Percentiles rank a stretch among this genome's conserved stretches.
These are phyloP conservation scores for Euura saliciscinereae DNA, from an alignment of 1,140 invertebrate species.

Conservation along the genomic window DNA sequence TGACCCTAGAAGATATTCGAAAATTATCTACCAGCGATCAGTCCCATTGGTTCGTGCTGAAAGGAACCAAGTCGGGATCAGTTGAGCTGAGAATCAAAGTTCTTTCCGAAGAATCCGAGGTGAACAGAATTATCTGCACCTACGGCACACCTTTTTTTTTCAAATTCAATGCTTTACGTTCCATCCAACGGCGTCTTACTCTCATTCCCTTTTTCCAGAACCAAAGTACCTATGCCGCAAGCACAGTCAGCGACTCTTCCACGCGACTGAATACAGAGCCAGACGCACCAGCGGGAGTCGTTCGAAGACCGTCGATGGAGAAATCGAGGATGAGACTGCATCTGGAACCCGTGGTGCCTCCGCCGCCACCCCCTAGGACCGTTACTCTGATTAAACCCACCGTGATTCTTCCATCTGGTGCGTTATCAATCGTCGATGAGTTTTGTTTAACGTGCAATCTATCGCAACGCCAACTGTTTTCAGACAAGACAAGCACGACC, in stretches of 20 bases:
- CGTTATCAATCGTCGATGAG: neutral
- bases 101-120: constrained; percentile 52
- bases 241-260: constrained; percentile 43
- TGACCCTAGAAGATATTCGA: constrained; percentile 59
- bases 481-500: constrained; percentile 41
- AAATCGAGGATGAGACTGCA: constrained; percentile 47
- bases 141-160: neutral
- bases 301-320: constrained; percentile 48
- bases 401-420: constrained; percentile 38
- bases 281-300: constrained; percentile 31
- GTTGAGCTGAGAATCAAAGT: constrained; percentile 56
- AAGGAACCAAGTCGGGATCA: constrained; percentile 53
- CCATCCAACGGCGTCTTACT: constrained; percentile 9
- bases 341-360: constrained; percentile 33
- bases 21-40: constrained; percentile 51
- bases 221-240: constrained; percentile 47
- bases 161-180: neutral
- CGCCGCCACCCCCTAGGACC: constrained; percentile 48
- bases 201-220: constrained; percentile 28
- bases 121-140: constrained; percentile 20
- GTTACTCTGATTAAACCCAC: constrained; percentile 45
- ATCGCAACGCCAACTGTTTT: neutral
- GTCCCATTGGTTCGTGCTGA: constrained; percentile 52
- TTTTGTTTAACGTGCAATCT: neutral
- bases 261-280: constrained; percentile 35